Percentiles rank a stretch among this genome's conserved stretches.
Evolutionary conservation across 2,888 invertebrate species (phyloP).

Genomic region (Liodrosophila aerea): DNA sequence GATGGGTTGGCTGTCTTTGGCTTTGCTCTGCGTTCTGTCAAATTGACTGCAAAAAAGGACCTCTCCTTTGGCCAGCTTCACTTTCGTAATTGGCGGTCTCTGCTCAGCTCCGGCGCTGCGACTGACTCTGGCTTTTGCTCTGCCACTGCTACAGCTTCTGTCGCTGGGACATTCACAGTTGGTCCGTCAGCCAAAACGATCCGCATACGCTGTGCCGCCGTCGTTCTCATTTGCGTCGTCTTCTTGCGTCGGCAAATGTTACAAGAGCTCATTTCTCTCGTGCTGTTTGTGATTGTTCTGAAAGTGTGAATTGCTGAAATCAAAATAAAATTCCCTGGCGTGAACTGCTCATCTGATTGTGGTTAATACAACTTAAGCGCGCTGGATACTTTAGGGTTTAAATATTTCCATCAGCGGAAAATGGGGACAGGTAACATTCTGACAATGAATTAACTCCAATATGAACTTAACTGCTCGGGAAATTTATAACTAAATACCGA

Average conservation of each 20-base stretch:
- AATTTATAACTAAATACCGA: neutral
- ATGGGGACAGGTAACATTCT: conserved; percentile 81
- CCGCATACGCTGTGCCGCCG: conserved; percentile 58
- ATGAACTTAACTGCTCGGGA: neutral
- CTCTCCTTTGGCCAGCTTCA: conserved; percentile 78
- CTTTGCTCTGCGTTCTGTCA: conserved; percentile 76
- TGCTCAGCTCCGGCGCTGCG: conserved; percentile 36
- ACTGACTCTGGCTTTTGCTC: conserved; percentile 41
- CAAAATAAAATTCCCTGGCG: neutral
- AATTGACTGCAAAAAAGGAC: conserved; percentile 80
- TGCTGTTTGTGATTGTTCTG: conserved; percentile 27
- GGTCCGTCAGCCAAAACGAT: conserved; percentile 78
- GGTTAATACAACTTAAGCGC: conserved; percentile 49
- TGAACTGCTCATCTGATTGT: neutral
- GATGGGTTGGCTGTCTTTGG: conserved; percentile 71
- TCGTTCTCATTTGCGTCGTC: conserved; percentile 25
- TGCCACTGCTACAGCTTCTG: conserved; percentile 35
- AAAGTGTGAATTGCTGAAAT: neutral
- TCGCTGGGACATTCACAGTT: conserved; percentile 68
- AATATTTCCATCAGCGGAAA: conserved; percentile 83
- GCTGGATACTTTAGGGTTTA: conserved; percentile 82
- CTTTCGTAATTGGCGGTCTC: conserved; percentile 80
- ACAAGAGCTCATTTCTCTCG: conserved; percentile 17
- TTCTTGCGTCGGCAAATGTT: conserved; percentile 57
- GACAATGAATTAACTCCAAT: neutral